Base-by-base conservation (phyloP, 2,888 invertebrate species). In the Aphrophora alni region DNA sequence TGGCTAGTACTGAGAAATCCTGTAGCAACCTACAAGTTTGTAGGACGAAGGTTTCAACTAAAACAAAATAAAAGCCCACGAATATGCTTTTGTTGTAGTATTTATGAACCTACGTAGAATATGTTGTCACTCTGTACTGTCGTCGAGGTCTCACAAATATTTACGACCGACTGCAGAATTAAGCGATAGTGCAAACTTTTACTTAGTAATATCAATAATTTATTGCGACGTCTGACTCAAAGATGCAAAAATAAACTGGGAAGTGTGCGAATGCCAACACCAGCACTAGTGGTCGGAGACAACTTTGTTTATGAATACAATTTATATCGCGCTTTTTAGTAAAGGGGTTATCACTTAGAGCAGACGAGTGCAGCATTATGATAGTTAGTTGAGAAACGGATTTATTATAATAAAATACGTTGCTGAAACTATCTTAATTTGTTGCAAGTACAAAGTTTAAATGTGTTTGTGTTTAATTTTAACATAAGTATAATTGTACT, bases 191-290 rank as follows among this genome's bases (percentile, higher is more conserved):
- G 59, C n/a, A 21, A 59, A 59, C 59, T 59, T 59, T 59, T 59
- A 59, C 59, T 59, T 59, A 59, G 21, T 59, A 59, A 59, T 59
- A 59, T 59, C 59, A 59, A 21, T 59, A 59, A 59, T 59, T 59
- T 59, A 59, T 59, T n/a, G 21, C 21, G 8, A n/a, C 4, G 2
- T 59, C 59, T 21, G 59, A 21, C 59, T 21, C 59, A 21, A n/a
- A 21, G 21, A 21, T 59, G 59, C 59, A 10, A 59, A 59, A 59
- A 59, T 59, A 59, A 59, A 59, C 59, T 21, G 59, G n/a, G 21
- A 59, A 59, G 10, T 10, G 5, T 21, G 14, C 21, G 59, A n/a
- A 59, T 59, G 59, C 59, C 59, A 59, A 59, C 59, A 59, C 59
- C 21, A n/a, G n/a, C n/a, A n/a, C 59, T 21, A 21, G 12, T 59